These are phyloP conservation scores for Pseudochirops cupreus DNA, from an alignment of 2,797 vertebrate genomes.

Conservation along the genomic window DNA sequence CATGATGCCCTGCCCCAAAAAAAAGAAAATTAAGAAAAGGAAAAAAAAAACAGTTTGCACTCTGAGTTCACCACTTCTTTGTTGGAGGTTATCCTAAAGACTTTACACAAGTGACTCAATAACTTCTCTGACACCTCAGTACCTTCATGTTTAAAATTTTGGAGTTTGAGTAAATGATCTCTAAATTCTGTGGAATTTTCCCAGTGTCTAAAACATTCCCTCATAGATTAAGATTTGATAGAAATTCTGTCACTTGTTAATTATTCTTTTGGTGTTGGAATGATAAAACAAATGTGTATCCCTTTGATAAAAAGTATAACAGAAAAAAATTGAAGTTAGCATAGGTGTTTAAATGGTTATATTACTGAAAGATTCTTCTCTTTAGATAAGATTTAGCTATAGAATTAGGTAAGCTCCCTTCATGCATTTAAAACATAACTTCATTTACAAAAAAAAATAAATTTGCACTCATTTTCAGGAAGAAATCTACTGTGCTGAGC, in stretches of 20 bases:
- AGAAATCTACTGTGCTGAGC: constrained; percentile 22
- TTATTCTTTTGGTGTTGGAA: not conserved
- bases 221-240: not conserved
- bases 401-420: not conserved
- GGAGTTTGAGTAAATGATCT: not conserved
- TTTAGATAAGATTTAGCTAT: not conserved
- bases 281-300: not conserved
- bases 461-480: constrained; percentile 20
- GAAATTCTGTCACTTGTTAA: not conserved
- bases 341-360: constrained; percentile 3
- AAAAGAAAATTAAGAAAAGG: not conserved
- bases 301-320: not conserved
- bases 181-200: not conserved
- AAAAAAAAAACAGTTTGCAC: not conserved
- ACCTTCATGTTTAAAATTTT: not conserved
- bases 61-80: not conserved
- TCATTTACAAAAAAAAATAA: not conserved
- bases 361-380: not conserved
- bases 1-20: not conserved
- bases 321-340: not conserved
- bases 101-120: not conserved
- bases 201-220: not conserved
- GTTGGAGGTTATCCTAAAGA: not conserved
- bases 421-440: constrained; percentile 16
- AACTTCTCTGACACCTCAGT: not conserved